Evolutionary conservation across 1,140 invertebrate genomes (phyloP).

Genomic region (Pseudomyrmex concolor): DNA sequence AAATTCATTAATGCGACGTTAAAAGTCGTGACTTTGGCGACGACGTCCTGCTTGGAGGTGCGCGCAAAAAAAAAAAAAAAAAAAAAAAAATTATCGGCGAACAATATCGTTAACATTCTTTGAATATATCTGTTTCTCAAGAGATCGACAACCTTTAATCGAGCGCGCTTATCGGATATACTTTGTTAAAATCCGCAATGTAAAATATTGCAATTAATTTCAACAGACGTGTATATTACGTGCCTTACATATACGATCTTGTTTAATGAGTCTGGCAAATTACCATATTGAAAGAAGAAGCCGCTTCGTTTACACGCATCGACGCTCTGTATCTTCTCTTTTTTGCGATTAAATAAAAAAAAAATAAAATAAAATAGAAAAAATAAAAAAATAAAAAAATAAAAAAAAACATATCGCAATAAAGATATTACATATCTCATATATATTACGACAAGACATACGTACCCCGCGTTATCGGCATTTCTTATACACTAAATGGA

Average conservation of each 20-base stretch:
- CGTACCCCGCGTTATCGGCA: conserved; percentile 27
- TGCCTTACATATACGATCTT: neutral
- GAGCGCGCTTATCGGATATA: too few relatives aligned
- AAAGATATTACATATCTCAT: too few relatives aligned
- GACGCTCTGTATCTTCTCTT: neutral
- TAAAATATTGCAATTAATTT: conserved; percentile 20
- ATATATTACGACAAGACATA: neutral
- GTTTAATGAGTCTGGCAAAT: neutral
- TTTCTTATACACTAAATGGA: conserved; percentile 4
- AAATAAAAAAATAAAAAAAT: too few relatives aligned
- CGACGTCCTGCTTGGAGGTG: neutral
- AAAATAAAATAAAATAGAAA: too few relatives aligned
- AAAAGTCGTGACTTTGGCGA: too few relatives aligned
- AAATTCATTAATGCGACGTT: too few relatives aligned
- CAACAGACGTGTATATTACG: neutral
- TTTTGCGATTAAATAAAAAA: too few relatives aligned
- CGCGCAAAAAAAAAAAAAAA: neutral
- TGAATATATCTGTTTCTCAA: neutral
- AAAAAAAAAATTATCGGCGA: conserved; percentile 7
- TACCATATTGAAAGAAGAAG: neutral
- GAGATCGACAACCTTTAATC: neutral
- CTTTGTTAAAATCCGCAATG: neutral
- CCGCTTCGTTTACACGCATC: too few relatives aligned
- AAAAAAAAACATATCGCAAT: neutral
- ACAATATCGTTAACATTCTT: conserved; percentile 2